Evolutionary conservation across 2,888 invertebrate species (phyloP), one percentile per base, ranked within the genome.

Genomic region (Athetis lepigone): DNA sequence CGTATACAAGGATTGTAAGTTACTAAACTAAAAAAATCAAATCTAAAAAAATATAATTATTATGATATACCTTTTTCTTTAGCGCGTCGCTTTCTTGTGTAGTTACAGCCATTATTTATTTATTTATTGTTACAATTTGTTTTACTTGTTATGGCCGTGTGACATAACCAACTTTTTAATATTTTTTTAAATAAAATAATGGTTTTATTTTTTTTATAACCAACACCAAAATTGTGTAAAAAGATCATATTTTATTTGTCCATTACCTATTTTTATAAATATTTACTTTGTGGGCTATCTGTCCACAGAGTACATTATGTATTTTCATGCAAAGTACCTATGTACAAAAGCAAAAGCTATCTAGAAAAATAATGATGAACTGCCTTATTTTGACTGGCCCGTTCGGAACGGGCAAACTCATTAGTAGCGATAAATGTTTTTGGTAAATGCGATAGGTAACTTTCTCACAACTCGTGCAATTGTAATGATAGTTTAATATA

Each of bases 91-190:
- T 75, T 72, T 68, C 70, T 60, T 56, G 65, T 62, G 39, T 36
- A 68, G 55, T 43, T 27, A 56, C 55, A 72, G 81, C 83, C 80
- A 81, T 81, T 74, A 49, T 72, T 61, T 54, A n/a, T n/a, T 51
- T 49, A 47, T 7, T 43, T 36, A 36, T 27, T 39, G 52, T 62
- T 75, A 71, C 58, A 72, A 63, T 68, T 58, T 67, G 75, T 72
- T 74, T 72, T 50, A 52, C 40, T 61, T 29, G 69, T 52, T 69
- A 70, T 47, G 62, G 39, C 57, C 46, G 27, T 52, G 50, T 77
- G 68, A 69, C 77, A 57, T 66, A 68, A 56, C 62, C 36, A 59
- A 49, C 45, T 79, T 79, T 63, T 69, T 60, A 57, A 52, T 62
- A 78, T 74, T 72, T 79, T 63, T 54, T n/a, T n/a, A n/a, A n/a